Base-by-base conservation (phyloP, 2,888 invertebrate genomes). In the Lepidonotus clava region DNA sequence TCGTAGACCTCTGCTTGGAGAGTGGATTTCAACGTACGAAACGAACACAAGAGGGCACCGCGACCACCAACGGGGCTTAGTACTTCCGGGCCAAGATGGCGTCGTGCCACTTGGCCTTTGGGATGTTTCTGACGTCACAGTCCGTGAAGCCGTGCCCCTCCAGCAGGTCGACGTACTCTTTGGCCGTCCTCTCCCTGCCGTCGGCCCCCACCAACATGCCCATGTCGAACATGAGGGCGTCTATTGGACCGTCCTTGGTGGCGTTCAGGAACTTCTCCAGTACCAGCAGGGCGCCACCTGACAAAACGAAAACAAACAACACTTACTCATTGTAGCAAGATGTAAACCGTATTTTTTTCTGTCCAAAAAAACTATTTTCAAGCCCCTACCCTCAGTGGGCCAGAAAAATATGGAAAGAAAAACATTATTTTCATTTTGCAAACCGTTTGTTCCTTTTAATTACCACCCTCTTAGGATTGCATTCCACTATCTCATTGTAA, bases 231-330 rank as follows among this genome's bases (percentile, higher is more conserved):
- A 90, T 88, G 24, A 91, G 83, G 18, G 90, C 89, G 34, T 87
- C 24, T 36, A 90, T 88, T 32, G 92, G 92, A 14, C 90, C 90
- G 51, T 87, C 88, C 83, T 90, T 90, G n/a, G 88, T 86, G 8
- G 91, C 91, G 80, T 89, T 89, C n/a, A 92, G 86, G 21, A 89
- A 86, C 83, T 91, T 91, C 86, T 92, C 92, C 86, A 91, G 85
- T 6, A 91, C 88, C 28, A 92, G 77, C 51, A 92, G 66, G 77
- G 90, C 90, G 11, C 92, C 92, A 85, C 92, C 92, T 92, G 41
- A 1, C 1, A 28, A n/a, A n/a, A n/a, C n/a, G n/a, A n/a, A n/a
- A n/a, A n/a, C n/a, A n/a, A n/a, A n/a, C n/a, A n/a, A n/a, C n/a
- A n/a, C n/a, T n/a, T n/a, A n/a, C n/a, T n/a, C n/a, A n/a, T n/a